Base-by-base conservation (phyloP, 2,113 vertebrate genomes). In the Petrocephalus microphthalmus region DNA sequence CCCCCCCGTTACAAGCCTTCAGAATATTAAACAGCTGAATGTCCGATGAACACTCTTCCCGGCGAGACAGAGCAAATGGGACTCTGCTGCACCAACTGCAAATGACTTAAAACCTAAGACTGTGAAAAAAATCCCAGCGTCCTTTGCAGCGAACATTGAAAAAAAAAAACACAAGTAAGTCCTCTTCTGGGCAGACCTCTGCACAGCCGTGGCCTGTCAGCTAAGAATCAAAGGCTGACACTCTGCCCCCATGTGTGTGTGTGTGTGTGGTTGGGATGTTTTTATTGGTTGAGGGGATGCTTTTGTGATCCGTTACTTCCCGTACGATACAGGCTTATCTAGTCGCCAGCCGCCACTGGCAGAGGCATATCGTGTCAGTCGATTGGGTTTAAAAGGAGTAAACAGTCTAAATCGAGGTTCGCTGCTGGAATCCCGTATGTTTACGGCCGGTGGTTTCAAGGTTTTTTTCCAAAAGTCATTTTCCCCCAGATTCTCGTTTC, bases 381-480 rank as follows among this genome's bases (percentile, higher is more conserved):
- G 33, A 42, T 19, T 42, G 33, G 33, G 71, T 78, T 78, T 42
- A 78, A 78, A 78, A 37, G 13, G 47, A n/a, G 49, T n/a, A 84
- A 84, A 84, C 22, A 84, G 81, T 15, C 47, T 84, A 49, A 84
- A 47, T 84, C 45, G 7, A n/a, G 81, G 20, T 84, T n/a, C 81
- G 20, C 81, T 5, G 22, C 45, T 51, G 81, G 81, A 51, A 15
- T n/a, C 20, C 81, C 7, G 33, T 7, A 19, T 19, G 33, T 78
- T 42, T 78, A 54, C 84, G 10, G 47, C 51, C 33, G 11, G 10
- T 85, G 49, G 25, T 19, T 53, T 52, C 45, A 53, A 29, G 84
- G 51, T 33, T 29, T 67, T 67, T 42, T 53, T 85, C 81, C 42
- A 83, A 45, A 83, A 83, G 20, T 83, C 81, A 83, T 83, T 83